Evolutionary conservation across 2,113 vertebrate genomes (phyloP).

Genomic region (Lophura nycthemera): DNA sequence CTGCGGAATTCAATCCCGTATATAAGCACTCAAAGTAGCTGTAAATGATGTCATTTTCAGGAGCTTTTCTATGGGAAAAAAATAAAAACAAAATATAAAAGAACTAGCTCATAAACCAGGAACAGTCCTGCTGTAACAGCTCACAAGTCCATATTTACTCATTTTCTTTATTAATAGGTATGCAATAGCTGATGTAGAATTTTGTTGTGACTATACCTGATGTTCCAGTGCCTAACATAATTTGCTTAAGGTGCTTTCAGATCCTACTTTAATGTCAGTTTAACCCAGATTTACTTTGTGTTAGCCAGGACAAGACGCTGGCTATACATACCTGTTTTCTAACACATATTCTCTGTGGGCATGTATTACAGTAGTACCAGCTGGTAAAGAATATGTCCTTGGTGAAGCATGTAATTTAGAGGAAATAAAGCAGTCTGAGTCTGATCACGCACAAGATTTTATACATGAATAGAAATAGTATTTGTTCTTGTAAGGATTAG

Average conservation of each 20-base stretch:
- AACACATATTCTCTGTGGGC: neutral
- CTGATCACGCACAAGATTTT: neutral
- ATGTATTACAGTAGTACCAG: neutral
- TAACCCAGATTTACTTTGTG: neutral
- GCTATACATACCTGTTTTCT: neutral
- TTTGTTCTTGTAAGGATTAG: constrained; percentile 1
- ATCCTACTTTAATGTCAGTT: neutral
- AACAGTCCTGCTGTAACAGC: neutral
- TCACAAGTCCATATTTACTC: neutral
- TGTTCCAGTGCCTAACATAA: neutral
- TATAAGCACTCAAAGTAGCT: neutral
- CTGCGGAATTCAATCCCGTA: accelerated
- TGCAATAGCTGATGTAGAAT: neutral
- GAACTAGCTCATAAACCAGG: accelerated
- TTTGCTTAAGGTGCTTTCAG: neutral
- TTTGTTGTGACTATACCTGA: neutral
- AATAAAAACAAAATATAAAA: too few relatives aligned
- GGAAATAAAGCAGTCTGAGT: neutral
- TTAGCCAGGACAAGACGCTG: neutral
- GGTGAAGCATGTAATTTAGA: neutral
- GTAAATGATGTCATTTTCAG: neutral
- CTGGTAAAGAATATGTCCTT: neutral
- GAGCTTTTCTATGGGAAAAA: neutral
- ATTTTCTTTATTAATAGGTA: neutral
- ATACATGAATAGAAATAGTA: neutral